phyloP scores from a whole-genome alignment of 2,797 vertebrate species.

The Tragopan temminckii region DNA sequence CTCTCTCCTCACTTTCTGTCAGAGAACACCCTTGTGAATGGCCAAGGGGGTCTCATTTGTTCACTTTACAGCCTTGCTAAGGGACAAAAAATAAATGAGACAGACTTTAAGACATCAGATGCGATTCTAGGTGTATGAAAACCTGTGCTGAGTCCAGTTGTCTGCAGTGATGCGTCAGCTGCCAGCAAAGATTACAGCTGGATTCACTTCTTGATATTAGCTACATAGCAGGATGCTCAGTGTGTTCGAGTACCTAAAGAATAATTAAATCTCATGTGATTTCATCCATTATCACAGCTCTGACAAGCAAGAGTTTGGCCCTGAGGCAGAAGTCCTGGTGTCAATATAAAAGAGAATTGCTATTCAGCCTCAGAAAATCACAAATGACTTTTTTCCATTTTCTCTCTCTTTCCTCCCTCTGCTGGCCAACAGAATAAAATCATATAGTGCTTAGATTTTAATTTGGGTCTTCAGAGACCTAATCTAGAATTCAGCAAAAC shows the following conservation, averaged over 20 bases:
- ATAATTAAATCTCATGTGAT: neutral
- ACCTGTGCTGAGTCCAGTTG: neutral
- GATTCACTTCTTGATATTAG: neutral
- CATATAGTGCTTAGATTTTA: neutral
- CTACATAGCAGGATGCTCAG: neutral
- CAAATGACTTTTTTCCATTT: neutral
- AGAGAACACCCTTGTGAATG: neutral
- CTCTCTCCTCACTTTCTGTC: neutral
- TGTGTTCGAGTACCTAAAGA: neutral
- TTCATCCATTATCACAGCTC: neutral
- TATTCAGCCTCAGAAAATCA: neutral
- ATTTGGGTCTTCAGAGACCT: neutral
- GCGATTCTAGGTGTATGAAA: neutral
- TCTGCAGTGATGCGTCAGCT: neutral
- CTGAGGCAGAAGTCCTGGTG: neutral
- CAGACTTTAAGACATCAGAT: neutral
- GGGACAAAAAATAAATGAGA: neutral
- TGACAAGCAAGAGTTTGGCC: neutral
- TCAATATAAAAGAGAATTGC: neutral
- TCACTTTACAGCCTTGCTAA: neutral
- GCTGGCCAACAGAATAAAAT: neutral
- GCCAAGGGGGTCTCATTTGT: neutral
- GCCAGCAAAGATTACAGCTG: neutral
- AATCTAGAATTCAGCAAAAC: neutral
- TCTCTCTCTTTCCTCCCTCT: slow-evolving; percentile 55